Base-by-base conservation (phyloP, 2,113 vertebrate genomes). In the Ammospiza caudacuta region DNA sequence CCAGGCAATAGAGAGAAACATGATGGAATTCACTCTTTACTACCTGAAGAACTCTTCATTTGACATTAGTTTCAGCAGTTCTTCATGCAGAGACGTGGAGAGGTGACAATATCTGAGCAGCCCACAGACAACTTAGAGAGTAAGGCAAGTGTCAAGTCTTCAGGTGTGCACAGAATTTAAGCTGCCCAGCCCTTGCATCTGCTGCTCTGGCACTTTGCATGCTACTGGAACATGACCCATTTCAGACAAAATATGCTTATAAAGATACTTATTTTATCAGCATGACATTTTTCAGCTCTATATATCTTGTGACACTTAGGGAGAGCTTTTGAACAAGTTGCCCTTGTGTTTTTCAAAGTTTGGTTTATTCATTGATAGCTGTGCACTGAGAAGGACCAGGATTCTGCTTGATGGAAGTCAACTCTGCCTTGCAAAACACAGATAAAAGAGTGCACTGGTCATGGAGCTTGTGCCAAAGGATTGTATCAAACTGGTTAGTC, bases 391-490 rank as follows among this genome's bases (percentile, higher is more conserved):
- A 81, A 54, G 49, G 23, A 61, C 16, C 1, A 2, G 1, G 5
- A 59, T 59, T 66, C 6, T 13, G 15, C 28, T 64, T 23, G 15
- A 5, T 1, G 4, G 28, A 77, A 83, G 47, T 19, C 2, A 7
- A 46, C 41, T 61, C 33, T 68, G 24, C 18, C 27, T 64, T 29
- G 20, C 11, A 55, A 88, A 68, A 23, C 18, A 9, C 5, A 44
- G 29, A 25, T 43, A 19, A 61, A 83, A 29, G 15, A 43, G 9
- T 19, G 15, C 12, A 20, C 24, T 31, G 28, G 31, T 24, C 10
- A 15, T 15, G 9, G n/a, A 18, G 33, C 5, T 63, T 0, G 0
- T 68, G 58, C 47, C 35, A 68, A 73, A 76, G 58, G 27, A 41
- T 75, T 0, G 0, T n/a, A n/a, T 37, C 9, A 55, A 80, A 84